Percentiles rank a stretch among this genome's conserved stretches.
Evolutionary conservation across 2,888 invertebrate species (phyloP).

Genomic region (Disparrhopalites patrizii): DNA sequence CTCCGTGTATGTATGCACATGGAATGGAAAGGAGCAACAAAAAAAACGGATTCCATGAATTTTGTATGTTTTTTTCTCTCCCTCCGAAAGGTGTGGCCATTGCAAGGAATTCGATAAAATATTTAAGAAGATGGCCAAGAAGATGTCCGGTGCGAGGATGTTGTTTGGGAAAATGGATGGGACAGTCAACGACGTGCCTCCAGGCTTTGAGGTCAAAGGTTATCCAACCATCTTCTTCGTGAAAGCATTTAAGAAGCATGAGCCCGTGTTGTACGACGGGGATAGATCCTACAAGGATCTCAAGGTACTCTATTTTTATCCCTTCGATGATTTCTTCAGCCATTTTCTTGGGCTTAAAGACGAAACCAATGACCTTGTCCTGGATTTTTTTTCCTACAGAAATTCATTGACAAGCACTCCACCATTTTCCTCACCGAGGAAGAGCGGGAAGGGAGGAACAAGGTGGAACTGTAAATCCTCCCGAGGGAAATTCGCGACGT

Average conservation of each 20-base stretch:
- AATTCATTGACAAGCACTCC: slow-evolving; percentile 40
- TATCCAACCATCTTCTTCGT: slow-evolving; percentile 53
- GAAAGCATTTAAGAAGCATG: slow-evolving; percentile 51
- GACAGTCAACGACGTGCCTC: slow-evolving; percentile 51
- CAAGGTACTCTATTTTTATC: slow-evolving; percentile 33
- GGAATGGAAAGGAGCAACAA: not conserved
- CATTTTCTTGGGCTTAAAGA: not conserved
- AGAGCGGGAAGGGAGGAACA: slow-evolving; percentile 43
- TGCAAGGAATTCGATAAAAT: slow-evolving; percentile 57
- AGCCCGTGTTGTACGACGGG: slow-evolving; percentile 52
- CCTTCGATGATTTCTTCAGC: not conserved
- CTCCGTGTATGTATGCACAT: too few species aligned
- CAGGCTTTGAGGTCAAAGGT: slow-evolving; percentile 50
- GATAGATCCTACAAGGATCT: slow-evolving; percentile 50
- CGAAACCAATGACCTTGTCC: not conserved
- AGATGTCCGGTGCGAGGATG: slow-evolving; percentile 48
- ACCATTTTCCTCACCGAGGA: slow-evolving; percentile 40
- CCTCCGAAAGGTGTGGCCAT: slow-evolving; percentile 54
- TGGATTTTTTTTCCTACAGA: slow-evolving; percentile 24
- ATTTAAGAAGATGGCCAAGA: slow-evolving; percentile 52
- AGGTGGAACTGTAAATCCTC: slow-evolving; percentile 40
- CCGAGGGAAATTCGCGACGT: not conserved
- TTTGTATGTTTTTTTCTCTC: not conserved
- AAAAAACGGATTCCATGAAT: not conserved
- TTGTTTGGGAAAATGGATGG: slow-evolving; percentile 52